Evolutionary conservation across 2,113 vertebrate genomes (phyloP).

Genomic region (Opisthocomus hoazin): DNA sequence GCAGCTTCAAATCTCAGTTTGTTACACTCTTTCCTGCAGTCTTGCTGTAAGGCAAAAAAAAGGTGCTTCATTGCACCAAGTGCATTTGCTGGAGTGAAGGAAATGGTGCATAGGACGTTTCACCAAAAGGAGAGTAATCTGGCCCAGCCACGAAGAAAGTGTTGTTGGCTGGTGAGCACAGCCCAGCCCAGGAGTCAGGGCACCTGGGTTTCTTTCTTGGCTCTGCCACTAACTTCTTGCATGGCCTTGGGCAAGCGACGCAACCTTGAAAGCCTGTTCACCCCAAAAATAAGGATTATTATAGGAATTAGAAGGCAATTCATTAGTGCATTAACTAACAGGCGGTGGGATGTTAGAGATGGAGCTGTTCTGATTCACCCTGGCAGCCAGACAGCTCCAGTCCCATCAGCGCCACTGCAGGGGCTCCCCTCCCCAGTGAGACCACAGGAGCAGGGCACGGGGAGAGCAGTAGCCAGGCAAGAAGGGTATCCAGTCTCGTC

Average conservation of each 20-base stretch:
- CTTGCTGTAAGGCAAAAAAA: constrained; percentile 10
- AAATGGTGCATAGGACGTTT: background rate
- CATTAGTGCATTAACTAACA: constrained; percentile 61
- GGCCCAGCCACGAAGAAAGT: background rate
- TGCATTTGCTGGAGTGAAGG: background rate
- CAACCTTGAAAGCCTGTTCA: constrained; percentile 22
- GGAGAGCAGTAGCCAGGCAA: background rate
- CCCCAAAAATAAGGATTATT: constrained; percentile 37
- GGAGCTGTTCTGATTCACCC: constrained; percentile 27
- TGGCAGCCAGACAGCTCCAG: constrained; percentile 37
- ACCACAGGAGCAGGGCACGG: background rate
- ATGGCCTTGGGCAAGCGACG: constrained; percentile 32
- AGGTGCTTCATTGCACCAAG: background rate
- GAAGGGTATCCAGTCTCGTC: background rate
- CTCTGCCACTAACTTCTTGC: background rate
- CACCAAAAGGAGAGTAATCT: background rate
- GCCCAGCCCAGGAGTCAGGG: background rate
- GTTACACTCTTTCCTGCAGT: constrained; percentile 15
- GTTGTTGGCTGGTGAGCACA: background rate
- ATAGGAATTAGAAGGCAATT: constrained; percentile 61
- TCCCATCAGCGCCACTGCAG: constrained; percentile 48
- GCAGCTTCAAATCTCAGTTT: constrained; percentile 59
- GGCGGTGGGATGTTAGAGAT: background rate
- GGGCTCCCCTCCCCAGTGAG: background rate
- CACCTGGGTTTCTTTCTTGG: background rate